Conservation (phyloP, 2,797 vertebrate genomes). For the Artibeus lituratus region DNA sequence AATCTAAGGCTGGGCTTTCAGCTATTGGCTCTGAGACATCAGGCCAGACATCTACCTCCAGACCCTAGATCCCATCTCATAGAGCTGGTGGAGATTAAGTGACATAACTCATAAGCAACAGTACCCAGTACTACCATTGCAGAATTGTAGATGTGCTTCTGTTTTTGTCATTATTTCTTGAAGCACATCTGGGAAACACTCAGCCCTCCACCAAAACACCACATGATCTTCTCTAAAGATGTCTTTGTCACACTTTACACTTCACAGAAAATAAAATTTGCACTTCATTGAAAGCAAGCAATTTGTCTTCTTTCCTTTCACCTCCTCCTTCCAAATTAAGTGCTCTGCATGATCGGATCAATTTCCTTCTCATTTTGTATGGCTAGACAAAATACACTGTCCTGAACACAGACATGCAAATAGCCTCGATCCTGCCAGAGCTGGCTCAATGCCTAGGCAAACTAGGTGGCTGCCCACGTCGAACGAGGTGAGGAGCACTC, state of each 20-base stretch:
- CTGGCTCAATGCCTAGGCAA: background rate
- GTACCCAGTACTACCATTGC: background rate
- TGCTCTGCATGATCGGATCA: background rate
- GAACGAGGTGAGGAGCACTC: background rate
- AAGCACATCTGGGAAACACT: background rate
- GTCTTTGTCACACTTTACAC: background rate
- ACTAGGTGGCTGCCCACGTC: background rate
- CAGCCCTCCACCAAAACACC: background rate
- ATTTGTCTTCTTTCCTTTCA: background rate
- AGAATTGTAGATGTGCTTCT: background rate
- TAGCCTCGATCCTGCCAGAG: background rate
- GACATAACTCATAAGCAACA: background rate
- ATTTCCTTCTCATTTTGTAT: background rate
- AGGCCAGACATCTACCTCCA: background rate
- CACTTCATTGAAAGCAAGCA: background rate
- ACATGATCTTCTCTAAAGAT: constrained; percentile 13
- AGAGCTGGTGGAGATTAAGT: background rate
- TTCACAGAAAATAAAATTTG: constrained; percentile 22
- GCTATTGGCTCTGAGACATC: background rate
- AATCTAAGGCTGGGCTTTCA: background rate
- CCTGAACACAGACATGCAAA: constrained; percentile 33
- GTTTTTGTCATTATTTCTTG: background rate
- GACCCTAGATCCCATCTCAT: background rate
- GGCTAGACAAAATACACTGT: constrained; percentile 2
- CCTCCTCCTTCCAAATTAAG: background rate